Evolutionary conservation across 2,113 vertebrate species (phyloP).

Genomic region (Patagioenas fasciata): DNA sequence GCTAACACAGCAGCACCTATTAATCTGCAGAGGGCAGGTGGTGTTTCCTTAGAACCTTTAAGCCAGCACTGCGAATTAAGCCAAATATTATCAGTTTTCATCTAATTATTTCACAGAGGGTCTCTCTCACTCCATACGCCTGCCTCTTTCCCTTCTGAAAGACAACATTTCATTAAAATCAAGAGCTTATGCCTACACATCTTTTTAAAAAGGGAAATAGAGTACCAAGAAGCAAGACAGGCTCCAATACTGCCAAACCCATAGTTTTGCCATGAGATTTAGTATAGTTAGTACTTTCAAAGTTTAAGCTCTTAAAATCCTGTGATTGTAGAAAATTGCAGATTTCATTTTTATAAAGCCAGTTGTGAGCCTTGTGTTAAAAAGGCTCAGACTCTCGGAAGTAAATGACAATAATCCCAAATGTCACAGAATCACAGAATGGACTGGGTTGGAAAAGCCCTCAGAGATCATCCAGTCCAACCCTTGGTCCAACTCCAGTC

Average conservation of each 20-base stretch:
- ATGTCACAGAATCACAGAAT: too few relatives aligned
- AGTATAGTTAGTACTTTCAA: neutral
- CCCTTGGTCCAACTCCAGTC: too few relatives aligned
- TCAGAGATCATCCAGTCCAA: too few relatives aligned
- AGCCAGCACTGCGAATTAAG: neutral
- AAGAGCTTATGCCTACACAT: neutral
- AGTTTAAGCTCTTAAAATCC: neutral
- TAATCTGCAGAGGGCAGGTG: slow-evolving; percentile 23
- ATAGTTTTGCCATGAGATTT: neutral
- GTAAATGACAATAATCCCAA: neutral
- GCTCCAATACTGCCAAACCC: neutral
- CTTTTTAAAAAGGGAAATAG: neutral
- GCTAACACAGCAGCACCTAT: neutral
- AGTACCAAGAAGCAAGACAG: neutral
- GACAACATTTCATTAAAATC: slow-evolving; percentile 17
- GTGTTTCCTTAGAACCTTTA: neutral
- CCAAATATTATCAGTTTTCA: neutral
- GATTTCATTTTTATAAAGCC: neutral
- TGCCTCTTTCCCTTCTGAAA: neutral
- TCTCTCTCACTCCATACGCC: neutral
- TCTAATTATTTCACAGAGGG: neutral
- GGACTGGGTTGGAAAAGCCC: too few relatives aligned
- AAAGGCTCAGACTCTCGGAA: neutral
- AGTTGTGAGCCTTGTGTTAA: neutral
- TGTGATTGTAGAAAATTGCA: neutral